Percentiles rank a stretch among this genome's conserved stretches.
These are phyloP conservation scores for Cacatua alba DNA, from an alignment of 2,113 vertebrate genomes.

Conservation along the genomic window DNA sequence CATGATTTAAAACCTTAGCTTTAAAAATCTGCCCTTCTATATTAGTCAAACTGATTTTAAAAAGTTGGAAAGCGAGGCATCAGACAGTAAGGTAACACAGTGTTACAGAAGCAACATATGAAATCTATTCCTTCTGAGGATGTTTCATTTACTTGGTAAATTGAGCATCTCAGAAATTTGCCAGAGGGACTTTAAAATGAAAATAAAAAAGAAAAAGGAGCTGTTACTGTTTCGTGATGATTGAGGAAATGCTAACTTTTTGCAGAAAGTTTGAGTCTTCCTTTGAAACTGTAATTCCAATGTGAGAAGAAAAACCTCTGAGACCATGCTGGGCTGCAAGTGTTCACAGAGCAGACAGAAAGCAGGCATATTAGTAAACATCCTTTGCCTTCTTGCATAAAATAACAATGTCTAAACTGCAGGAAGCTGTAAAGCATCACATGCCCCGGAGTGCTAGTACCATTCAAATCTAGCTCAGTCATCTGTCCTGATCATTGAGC, in stretches of 20 bases:
- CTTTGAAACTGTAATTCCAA: background rate
- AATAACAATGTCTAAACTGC: background rate
- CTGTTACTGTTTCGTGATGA: background rate
- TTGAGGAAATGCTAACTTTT: background rate
- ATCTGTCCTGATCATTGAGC: background rate
- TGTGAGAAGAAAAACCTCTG: background rate
- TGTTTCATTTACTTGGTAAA: background rate
- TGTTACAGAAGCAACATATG: background rate
- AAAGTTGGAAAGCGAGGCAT: background rate
- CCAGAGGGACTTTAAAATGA: background rate
- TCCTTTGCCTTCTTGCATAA: background rate
- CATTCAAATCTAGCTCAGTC: background rate
- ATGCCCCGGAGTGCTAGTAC: too few relatives aligned
- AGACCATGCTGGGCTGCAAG: background rate
- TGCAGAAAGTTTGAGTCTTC: background rate
- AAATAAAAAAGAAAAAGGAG: background rate
- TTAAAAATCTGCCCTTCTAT: background rate
- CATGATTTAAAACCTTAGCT: background rate
- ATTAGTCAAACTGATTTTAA: background rate
- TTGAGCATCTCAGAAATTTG: background rate
- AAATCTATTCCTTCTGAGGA: background rate
- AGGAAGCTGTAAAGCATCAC: background rate
- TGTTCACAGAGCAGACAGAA: background rate
- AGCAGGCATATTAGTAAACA: background rate
- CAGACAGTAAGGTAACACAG: background rate